Evolutionary conservation across 23 tunicate genomes (phyloP), one percentile per base, ranked within the genome.

Genomic region (Phallusia fumigata): DNA sequence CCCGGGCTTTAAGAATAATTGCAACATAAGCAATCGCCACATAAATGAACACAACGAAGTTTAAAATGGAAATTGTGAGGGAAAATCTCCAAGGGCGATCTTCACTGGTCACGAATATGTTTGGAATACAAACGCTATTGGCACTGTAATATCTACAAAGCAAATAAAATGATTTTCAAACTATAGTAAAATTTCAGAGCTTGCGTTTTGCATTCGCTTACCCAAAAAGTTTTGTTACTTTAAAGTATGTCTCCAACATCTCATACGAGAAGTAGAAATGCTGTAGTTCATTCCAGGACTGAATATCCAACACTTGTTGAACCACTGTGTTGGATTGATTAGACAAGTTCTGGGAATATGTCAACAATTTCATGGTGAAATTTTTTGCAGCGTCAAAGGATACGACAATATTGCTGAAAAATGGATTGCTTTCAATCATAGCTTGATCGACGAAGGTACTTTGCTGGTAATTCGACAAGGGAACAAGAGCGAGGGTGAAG

Each of bases 361-460:
- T n/a, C n/a, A n/a, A n/a, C n/a, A n/a, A n/a, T n/a, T n/a, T n/a
- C n/a, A n/a, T n/a, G n/a, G n/a, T 81, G 53, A 90, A 85, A 0
- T 24, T 22, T 44, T 76, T 93, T 30, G 86, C 87, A 2, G 81
- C 64, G 6, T 79, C 76, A 64, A 93, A 85, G 35, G 84, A 73
- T 22, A 83, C 86, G 12, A 84, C 79, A 18, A 76, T 73, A n/a
- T 85, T 87, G 21, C 58, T 72, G 32, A 85, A 83, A 75, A 88
- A 93, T 36, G 98, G 98, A 65, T 93, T 93, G 85, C 77, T 35
- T 19, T 21, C 64, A 28, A 93, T 77, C n/a, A 80, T 69, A 5
- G 87, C 90, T 30, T 79, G 65, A 32, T 81, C 76, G 10, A 79
- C 82, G 52, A 93, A 93, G 32, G 81, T 30, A 31, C 81, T 52